Percentiles rank a stretch among this genome's conserved stretches.
Conservation (phyloP, 2,888 invertebrate genomes). For the Ormia ochracea region DNA sequence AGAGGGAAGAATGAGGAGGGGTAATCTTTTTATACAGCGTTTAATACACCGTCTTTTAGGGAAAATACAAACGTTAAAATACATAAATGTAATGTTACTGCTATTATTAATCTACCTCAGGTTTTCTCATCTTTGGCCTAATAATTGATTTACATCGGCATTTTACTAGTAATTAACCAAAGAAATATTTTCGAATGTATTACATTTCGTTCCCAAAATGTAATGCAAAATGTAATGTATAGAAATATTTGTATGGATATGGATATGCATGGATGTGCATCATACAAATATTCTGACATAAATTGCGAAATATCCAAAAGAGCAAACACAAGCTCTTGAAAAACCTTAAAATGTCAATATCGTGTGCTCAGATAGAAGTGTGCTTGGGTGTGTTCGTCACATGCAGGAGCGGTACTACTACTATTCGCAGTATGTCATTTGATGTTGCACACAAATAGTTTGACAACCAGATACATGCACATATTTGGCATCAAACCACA, state of each 20-base stretch:
- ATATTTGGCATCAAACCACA: constrained; percentile 55
- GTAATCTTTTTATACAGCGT: no score
- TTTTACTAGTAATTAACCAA: constrained; percentile 71
- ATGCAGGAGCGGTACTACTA: constrained; percentile 17
- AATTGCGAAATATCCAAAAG: no score
- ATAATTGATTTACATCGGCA: constrained; percentile 59
- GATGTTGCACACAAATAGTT: constrained; percentile 41
- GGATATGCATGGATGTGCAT: no score
- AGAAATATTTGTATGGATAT: no score
- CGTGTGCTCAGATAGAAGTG: neutral
- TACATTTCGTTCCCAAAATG: constrained; percentile 66
- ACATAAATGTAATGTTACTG: no score
- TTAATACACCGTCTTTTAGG: no score
- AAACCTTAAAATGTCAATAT: neutral
- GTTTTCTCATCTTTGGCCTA: neutral
- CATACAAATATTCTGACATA: no score
- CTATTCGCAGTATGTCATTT: constrained; percentile 48
- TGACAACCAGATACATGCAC: constrained; percentile 42
- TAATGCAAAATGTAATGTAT: no score
- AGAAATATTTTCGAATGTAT: no score
- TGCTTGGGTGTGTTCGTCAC: constrained; percentile 5
- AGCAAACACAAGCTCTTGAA: neutral
- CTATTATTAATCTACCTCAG: neutral
- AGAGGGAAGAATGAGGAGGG: no score
- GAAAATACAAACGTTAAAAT: no score